A percentile compares a stretch with the other conserved stretches of the same genome.
Evolutionary conservation across 2,113 vertebrate species (phyloP).

Genomic region (Cromileptes altivelis): DNA sequence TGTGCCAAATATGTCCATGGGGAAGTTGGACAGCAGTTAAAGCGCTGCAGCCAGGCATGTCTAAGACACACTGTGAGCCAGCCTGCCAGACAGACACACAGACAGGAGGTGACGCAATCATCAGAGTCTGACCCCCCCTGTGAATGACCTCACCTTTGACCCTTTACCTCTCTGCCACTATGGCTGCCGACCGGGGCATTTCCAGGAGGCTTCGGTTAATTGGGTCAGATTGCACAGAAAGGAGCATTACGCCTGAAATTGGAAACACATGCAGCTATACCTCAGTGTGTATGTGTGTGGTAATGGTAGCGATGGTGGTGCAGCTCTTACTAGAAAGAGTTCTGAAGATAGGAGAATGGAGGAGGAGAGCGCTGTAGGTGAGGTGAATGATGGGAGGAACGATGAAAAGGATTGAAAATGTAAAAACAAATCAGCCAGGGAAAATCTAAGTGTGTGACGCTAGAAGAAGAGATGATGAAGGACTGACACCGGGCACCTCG

Average conservation of each 20-base stretch:
- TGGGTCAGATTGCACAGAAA: slow-evolving; percentile 79
- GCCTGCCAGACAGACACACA: neutral
- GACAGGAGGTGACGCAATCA: slow-evolving; percentile 49
- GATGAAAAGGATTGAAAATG: neutral
- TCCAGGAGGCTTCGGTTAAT: slow-evolving; percentile 79
- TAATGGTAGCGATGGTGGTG: slow-evolving; percentile 4
- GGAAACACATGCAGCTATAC: slow-evolving; percentile 80
- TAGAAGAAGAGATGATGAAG: slow-evolving; percentile 1
- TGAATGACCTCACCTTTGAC: slow-evolving; percentile 69
- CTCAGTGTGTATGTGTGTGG: slow-evolving; percentile 27
- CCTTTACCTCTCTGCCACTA: slow-evolving; percentile 71
- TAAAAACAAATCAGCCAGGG: slow-evolving; percentile 20
- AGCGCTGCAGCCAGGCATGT: neutral
- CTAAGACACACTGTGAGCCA: slow-evolving; percentile 2
- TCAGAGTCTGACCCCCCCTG: slow-evolving; percentile 39
- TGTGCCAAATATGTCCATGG: slow-evolving; percentile 53
- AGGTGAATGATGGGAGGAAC: slow-evolving; percentile 6
- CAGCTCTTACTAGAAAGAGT: slow-evolving; percentile 3
- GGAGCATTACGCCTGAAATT: slow-evolving; percentile 79
- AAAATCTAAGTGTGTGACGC: slow-evolving; percentile 5
- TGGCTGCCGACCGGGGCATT: slow-evolving; percentile 67
- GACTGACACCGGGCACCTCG: neutral
- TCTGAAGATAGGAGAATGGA: neutral
- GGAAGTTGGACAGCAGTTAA: slow-evolving; percentile 22
- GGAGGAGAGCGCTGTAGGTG: slow-evolving; percentile 1